Conservation (phyloP, 2,797 vertebrate genomes). For the Anguilla marmorata region DNA sequence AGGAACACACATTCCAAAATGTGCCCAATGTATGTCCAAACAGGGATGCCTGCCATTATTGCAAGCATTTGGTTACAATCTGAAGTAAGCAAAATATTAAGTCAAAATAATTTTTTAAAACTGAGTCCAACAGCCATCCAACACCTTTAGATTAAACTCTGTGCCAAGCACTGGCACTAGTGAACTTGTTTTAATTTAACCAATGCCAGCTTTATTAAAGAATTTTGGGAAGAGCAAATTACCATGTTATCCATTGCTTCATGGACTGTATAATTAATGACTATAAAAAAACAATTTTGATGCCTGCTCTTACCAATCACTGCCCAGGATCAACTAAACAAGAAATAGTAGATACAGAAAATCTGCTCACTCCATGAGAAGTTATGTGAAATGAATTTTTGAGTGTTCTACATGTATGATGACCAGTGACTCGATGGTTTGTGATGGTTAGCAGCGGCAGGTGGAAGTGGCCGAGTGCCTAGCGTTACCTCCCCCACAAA, state of each 20-base stretch:
- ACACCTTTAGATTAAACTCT: neutral
- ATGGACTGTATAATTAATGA: neutral
- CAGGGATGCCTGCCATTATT: neutral
- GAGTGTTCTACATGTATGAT: neutral
- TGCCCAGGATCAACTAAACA: neutral
- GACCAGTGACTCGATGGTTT: neutral
- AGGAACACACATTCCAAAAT: neutral
- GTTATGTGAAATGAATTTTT: conserved; percentile 15
- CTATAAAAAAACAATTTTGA: conserved; percentile 20
- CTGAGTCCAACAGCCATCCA: neutral
- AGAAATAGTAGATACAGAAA: neutral
- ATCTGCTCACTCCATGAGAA: conserved; percentile 18
- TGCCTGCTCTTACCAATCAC: neutral
- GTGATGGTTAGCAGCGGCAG: neutral
- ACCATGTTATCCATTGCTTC: neutral
- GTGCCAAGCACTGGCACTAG: neutral
- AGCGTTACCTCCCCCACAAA: neutral
- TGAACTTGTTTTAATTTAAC: conserved; percentile 19
- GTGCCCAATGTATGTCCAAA: neutral
- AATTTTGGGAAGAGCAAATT: conserved; percentile 9
- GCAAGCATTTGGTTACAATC: neutral
- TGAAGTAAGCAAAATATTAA: neutral
- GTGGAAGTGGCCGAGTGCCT: neutral
- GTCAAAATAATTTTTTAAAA: neutral
- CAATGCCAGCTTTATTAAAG: conserved; percentile 5